Conservation (phyloP, 2,888 invertebrate genomes). For the Odontomyia ornata region DNA sequence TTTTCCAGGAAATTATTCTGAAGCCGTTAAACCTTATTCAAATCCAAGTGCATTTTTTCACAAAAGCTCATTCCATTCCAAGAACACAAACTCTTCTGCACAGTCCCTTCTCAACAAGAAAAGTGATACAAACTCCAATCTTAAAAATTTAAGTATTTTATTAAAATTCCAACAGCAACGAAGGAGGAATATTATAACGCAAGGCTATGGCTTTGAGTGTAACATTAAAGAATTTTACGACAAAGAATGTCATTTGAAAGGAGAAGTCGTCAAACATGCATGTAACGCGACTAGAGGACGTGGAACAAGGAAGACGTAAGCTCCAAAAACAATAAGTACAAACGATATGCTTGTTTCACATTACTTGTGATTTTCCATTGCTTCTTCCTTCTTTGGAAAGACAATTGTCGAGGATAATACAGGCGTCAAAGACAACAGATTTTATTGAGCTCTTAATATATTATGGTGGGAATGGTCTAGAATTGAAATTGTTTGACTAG, state of each 20-base stretch:
- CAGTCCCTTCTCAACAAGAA: no score
- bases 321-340: no score
- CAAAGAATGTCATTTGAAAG: neutral
- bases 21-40: no score
- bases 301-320: no score
- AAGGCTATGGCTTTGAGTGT: neutral
- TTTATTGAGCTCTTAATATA: constrained; percentile 28
- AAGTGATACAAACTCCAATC: neutral
- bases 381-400: neutral
- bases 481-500: no score
- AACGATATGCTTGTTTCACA: no score
- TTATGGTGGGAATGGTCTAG: neutral
- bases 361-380: neutral
- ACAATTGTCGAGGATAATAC: neutral
- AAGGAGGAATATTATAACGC: no score
- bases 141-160: neutral
- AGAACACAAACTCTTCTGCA: neutral
- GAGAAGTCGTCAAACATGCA: neutral
- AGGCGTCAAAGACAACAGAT: constrained; percentile 27
- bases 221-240: constrained; percentile 30
- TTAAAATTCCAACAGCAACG: neutral
- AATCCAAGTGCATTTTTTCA: no score
- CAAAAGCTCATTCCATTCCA: neutral
- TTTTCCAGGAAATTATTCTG: no score
- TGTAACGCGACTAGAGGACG: neutral